Evolutionary conservation across 2,797 vertebrate species (phyloP).

Genomic region (Austrolebias charrua): DNA sequence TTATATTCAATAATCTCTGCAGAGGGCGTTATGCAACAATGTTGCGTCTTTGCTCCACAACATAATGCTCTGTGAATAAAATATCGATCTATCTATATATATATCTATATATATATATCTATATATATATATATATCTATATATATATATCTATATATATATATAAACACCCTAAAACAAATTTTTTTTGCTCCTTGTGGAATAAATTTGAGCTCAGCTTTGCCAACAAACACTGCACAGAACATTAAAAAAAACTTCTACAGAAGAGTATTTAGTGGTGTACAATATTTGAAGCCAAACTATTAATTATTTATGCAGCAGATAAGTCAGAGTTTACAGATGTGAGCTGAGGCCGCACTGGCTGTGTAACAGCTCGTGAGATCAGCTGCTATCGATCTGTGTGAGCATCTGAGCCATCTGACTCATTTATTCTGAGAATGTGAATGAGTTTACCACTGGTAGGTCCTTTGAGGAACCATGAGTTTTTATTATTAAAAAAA

Average conservation of each 20-base stretch:
- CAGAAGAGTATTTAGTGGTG: neutral
- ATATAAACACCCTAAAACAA: too few relatives aligned
- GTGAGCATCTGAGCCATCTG: conserved; percentile 37
- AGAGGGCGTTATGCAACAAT: conserved; percentile 2
- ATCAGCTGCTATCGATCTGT: conserved; percentile 8
- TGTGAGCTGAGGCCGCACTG: conserved; percentile 20
- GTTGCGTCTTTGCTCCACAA: neutral
- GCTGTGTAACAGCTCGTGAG: conserved; percentile 38
- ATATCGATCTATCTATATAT: too few relatives aligned
- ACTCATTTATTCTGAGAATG: conserved; percentile 58
- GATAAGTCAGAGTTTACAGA: neutral
- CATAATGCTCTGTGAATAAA: neutral
- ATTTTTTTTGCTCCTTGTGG: too few relatives aligned
- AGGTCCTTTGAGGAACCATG: conserved; percentile 68
- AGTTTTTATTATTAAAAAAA: conserved; percentile 20
- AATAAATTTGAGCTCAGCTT: too few relatives aligned
- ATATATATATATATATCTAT: too few relatives aligned
- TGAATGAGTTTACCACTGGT: conserved; percentile 67
- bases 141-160: too few relatives aligned
- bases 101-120: too few relatives aligned
- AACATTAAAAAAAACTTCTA: neutral
- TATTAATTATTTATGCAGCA: neutral
- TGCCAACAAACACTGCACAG: neutral
- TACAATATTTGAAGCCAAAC: neutral
- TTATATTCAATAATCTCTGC: neutral